These are phyloP conservation scores for Drosophila sucinea DNA, from an alignment of 1,140 invertebrate species.

Conservation along the genomic window DNA sequence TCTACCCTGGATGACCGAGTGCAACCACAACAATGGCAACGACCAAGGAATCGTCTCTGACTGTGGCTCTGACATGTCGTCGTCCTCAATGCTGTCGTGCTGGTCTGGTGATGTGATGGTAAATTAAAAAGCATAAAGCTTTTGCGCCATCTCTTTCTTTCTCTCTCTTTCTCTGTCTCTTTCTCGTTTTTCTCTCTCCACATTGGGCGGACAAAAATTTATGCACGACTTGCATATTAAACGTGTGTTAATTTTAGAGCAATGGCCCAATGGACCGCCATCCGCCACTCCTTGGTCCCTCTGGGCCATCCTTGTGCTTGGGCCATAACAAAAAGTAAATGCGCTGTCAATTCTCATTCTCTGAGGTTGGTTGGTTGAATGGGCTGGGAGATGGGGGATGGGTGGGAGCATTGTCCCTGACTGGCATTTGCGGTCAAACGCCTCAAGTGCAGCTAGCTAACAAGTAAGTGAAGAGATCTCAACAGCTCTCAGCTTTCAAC, in stretches of 20 bases:
- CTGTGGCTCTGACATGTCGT: constrained; percentile 64
- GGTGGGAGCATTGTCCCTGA: constrained; percentile 23
- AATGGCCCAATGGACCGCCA: constrained; percentile 40
- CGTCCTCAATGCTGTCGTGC: constrained; percentile 65
- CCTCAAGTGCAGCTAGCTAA: constrained; percentile 36
- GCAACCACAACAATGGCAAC: constrained; percentile 14
- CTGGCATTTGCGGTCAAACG: constrained; percentile 50
- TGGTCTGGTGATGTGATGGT: constrained; percentile 68
- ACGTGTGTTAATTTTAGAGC: constrained; percentile 81
- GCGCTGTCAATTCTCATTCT: constrained; percentile 6
- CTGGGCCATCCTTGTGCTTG: background rate
- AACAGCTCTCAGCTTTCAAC: constrained; percentile 26
- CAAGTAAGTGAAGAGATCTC: constrained; percentile 58
- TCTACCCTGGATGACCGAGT: background rate
- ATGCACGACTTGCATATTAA: constrained; percentile 81
- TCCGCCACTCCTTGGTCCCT: constrained; percentile 9
- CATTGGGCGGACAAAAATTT: constrained; percentile 55
- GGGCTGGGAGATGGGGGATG: background rate
- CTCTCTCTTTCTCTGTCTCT: background rate
- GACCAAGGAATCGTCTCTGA: constrained; percentile 3
- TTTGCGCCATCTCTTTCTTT: constrained; percentile 19
- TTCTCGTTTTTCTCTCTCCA: background rate
- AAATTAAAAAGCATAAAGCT: constrained; percentile 75
- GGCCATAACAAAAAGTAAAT: constrained; percentile 7
- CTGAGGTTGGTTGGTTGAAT: background rate